Evolutionary conservation across 30 jellyfish, hydroid and myxozoan genomes (phyloP).

Genomic region (Aurelia sp.): DNA sequence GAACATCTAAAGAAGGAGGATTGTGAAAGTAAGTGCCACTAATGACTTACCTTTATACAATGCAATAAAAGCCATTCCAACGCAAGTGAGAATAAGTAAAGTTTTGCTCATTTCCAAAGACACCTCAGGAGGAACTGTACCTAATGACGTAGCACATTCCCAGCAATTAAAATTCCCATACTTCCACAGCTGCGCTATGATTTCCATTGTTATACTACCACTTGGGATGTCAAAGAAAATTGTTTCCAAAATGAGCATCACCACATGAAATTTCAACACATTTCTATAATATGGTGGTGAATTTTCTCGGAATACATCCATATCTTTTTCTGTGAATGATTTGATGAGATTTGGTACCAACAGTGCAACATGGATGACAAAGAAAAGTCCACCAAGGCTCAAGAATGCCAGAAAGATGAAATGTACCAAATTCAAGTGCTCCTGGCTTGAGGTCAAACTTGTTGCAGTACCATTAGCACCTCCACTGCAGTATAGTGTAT

Average conservation of each 20-base stretch:
- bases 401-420: constrained; percentile 59
- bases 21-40: too few relatives aligned
- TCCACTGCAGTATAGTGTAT: constrained; percentile 56
- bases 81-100: constrained; percentile 64
- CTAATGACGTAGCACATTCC: constrained; percentile 73
- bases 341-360: constrained; percentile 87
- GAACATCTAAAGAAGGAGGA: too few relatives aligned
- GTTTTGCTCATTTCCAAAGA: constrained; percentile 72
- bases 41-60: constrained; percentile 77
- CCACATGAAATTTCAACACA: constrained; percentile 79
- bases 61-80: constrained; percentile 91
- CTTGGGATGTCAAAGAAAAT: constrained; percentile 87
- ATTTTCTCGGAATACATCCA: constrained; percentile 72
- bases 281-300: constrained; percentile 69
- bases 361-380: constrained; percentile 64
- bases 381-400: constrained; percentile 79
- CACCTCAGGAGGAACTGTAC: constrained; percentile 54
- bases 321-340: constrained; percentile 72
- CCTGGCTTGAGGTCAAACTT: constrained; percentile 46
- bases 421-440: constrained; percentile 57
- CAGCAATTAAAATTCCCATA: constrained; percentile 72
- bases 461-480: constrained; percentile 76
- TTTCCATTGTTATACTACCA: constrained; percentile 91
- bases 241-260: constrained; percentile 78
- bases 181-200: constrained; percentile 90